Conservation (phyloP, 2,888 invertebrate species). For the Xanthia icteritia region DNA sequence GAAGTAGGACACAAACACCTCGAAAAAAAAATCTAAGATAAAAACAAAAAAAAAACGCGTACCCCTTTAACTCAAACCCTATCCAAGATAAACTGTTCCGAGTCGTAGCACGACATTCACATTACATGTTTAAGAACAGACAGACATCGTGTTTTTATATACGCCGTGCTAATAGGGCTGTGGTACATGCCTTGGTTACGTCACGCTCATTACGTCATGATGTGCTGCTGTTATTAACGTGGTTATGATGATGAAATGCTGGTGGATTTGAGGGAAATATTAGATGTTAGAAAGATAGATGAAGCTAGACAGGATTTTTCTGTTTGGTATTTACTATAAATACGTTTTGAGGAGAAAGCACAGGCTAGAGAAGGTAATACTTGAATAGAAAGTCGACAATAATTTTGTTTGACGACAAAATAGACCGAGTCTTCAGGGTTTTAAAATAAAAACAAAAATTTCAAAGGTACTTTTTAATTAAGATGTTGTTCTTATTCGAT, state of each 20-base stretch:
- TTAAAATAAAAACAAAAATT: background rate
- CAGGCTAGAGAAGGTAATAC: background rate
- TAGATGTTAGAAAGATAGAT: background rate
- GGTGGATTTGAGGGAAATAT: background rate
- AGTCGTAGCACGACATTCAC: slow-evolving; percentile 43
- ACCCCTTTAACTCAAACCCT: background rate
- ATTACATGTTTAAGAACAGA: slow-evolving; percentile 47
- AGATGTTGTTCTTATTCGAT: background rate
- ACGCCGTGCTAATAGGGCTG: slow-evolving; percentile 37
- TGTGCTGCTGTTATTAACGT: slow-evolving; percentile 15
- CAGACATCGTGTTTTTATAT: slow-evolving; percentile 50
- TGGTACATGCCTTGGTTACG: slow-evolving; percentile 31
- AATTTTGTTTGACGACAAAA: background rate
- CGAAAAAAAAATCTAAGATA: background rate
- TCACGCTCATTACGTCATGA: slow-evolving; percentile 38
- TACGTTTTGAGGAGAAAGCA: background rate
- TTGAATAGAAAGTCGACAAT: background rate
- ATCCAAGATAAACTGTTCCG: slow-evolving; percentile 37
- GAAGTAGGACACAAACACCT: background rate
- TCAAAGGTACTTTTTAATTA: background rate
- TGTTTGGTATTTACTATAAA: background rate
- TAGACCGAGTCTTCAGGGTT: background rate
- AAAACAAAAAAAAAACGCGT: slow-evolving; percentile 25
- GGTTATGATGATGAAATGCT: background rate
- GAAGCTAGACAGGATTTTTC: background rate